Evolutionary conservation across 2,888 invertebrate species (phyloP).

Genomic region (Catocala nupta): DNA sequence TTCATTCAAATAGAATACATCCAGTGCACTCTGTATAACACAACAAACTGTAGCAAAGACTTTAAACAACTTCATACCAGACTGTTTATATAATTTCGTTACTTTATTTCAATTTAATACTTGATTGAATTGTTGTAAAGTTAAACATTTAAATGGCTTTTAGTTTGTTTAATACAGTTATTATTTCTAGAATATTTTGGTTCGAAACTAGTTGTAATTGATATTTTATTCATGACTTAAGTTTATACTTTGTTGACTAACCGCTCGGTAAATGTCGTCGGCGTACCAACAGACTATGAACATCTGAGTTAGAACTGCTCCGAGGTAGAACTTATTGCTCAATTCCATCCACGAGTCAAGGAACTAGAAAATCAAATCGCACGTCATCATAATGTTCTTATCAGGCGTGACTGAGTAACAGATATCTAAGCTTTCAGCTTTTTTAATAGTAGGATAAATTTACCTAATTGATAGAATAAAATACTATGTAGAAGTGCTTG

Average conservation of each 20-base stretch:
- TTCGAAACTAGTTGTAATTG: neutral
- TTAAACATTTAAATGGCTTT: conserved; percentile 3
- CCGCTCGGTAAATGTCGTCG: neutral
- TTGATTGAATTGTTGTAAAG: conserved; percentile 3
- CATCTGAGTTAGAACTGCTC: neutral
- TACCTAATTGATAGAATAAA: too few species aligned
- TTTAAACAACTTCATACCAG: too few species aligned
- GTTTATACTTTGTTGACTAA: too few species aligned
- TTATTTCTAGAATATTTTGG: conserved; percentile 2
- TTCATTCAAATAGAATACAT: conserved; percentile 1
- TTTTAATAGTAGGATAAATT: too few species aligned
- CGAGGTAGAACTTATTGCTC: conserved; percentile 74
- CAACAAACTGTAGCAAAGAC: too few species aligned
- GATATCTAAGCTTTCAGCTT: too few species aligned
- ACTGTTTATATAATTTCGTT: conserved; percentile 7
- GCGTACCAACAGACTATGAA: neutral
- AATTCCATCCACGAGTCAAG: conserved; percentile 74
- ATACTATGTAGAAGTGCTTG: too few species aligned
- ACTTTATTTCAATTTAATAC: conserved; percentile 8
- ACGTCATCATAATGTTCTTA: neutral
- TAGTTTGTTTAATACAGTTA: conserved; percentile 1
- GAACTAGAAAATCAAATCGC: conserved; percentile 57
- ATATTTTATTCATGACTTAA: too few species aligned
- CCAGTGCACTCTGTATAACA: neutral
- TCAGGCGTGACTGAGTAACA: conserved; percentile 1